Conservation (phyloP, 2,113 vertebrate species). For the Dolichotis patagonum region DNA sequence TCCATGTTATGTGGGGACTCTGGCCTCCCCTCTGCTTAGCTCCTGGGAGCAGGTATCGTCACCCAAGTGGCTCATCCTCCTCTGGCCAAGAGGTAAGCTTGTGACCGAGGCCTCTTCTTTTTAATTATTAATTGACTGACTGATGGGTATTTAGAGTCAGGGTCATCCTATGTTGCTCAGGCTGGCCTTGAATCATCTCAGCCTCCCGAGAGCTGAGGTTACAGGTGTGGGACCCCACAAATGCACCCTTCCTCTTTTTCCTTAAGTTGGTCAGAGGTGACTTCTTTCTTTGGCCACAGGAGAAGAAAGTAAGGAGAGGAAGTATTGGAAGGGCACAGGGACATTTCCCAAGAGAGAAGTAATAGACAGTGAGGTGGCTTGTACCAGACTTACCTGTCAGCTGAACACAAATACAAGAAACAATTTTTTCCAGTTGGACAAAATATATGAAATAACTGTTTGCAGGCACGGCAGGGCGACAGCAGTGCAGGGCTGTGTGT, state of each 20-base stretch:
- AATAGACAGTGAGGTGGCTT: constrained; percentile 22
- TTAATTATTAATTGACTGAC: background rate
- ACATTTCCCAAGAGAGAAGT: background rate
- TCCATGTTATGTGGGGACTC: background rate
- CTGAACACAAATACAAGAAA: background rate
- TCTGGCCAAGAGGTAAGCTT: background rate
- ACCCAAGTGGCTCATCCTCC: background rate
- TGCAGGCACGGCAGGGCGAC: background rate
- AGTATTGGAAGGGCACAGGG: background rate
- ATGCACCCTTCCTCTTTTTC: background rate
- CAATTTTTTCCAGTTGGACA: background rate
- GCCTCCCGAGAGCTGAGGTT: background rate
- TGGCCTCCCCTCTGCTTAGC: background rate
- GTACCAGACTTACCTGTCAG: constrained; percentile 4
- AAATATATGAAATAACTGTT: background rate
- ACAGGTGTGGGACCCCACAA: background rate
- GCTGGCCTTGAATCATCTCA: background rate
- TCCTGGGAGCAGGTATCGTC: background rate
- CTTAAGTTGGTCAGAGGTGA: background rate
- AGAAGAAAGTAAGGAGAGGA: too few relatives aligned
- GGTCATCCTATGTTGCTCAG: background rate
- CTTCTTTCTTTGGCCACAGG: background rate
- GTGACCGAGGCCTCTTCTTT: background rate
- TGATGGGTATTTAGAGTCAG: background rate
- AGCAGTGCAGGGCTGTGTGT: background rate